Evolutionary conservation across 1,140 invertebrate genomes (phyloP).

Genomic region (Daktulosphaira vitifoliae): DNA sequence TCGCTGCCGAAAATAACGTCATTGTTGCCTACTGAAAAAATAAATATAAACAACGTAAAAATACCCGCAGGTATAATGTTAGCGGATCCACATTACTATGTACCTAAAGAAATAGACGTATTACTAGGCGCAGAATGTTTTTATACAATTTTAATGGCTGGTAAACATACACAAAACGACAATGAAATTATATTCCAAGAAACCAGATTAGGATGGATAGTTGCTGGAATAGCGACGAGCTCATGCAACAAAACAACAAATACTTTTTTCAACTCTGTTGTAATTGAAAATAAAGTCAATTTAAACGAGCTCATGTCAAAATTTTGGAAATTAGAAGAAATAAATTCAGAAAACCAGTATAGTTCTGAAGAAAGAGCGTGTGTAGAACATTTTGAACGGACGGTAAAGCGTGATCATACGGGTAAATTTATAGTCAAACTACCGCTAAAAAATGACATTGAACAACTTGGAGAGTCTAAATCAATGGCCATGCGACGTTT

Average conservation of each 20-base stretch:
- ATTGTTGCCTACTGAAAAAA: background rate
- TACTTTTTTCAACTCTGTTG: background rate
- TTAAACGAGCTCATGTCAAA: background rate
- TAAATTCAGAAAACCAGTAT: background rate
- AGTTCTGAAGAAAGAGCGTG: background rate
- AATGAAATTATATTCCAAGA: background rate
- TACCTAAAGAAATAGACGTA: no score
- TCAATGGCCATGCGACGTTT: background rate
- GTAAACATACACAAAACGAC: background rate
- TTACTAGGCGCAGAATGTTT: no score
- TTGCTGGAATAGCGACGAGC: background rate
- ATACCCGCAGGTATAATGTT: background rate
- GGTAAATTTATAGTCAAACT: background rate
- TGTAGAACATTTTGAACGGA: background rate
- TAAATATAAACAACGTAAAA: background rate
- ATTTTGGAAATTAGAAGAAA: background rate
- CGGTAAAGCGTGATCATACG: background rate
- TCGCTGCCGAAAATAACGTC: background rate
- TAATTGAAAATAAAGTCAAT: background rate
- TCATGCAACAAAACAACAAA: no score
- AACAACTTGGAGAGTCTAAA: background rate
- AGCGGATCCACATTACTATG: no score
- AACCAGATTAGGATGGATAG: background rate
- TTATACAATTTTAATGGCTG: background rate
- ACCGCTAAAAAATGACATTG: background rate